phyloP scores from a whole-genome alignment of 2,888 invertebrate genomes.

The Yponomeuta cagnagella region DNA sequence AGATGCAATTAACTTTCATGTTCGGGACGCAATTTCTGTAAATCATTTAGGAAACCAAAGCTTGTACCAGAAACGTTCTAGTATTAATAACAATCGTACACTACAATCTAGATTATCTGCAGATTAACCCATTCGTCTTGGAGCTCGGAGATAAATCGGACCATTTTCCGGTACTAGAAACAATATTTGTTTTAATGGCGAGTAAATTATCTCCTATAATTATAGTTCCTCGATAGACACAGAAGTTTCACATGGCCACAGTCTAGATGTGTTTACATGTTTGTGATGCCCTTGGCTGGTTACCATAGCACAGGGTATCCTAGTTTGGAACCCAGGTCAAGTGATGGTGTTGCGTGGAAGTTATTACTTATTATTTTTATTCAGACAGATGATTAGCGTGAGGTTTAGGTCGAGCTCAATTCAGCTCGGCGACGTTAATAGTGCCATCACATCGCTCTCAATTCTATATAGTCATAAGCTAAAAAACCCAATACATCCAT shows the following conservation, averaged over 20 bases:
- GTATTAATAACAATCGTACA: neutral
- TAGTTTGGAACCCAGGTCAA: too few species aligned
- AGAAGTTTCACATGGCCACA: neutral
- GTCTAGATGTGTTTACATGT: too few species aligned
- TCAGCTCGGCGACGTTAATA: too few species aligned
- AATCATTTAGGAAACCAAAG: neutral
- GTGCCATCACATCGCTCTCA: too few species aligned
- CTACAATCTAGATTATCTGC: neutral
- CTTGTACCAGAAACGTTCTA: neutral
- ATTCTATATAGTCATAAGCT: too few species aligned
- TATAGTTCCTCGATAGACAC: neutral
- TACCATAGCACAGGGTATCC: too few species aligned
- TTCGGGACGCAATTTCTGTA: neutral
- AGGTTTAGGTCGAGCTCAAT: too few species aligned
- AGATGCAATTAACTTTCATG: neutral
- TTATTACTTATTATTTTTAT: too few species aligned
- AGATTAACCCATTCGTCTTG: constrained; percentile 5
- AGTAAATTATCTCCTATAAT: constrained; percentile 7
- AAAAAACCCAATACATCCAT: too few species aligned
- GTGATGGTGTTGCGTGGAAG: too few species aligned
- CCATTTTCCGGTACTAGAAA: constrained; percentile 4
- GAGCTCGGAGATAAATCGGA: neutral
- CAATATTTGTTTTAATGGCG: constrained; percentile 1
- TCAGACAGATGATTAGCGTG: too few species aligned
- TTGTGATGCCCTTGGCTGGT: too few species aligned